A percentile compares a stretch with the other conserved stretches of the same genome.
Evolutionary conservation across 2,888 invertebrate genomes (phyloP).

Genomic region (Acronicta aceris): DNA sequence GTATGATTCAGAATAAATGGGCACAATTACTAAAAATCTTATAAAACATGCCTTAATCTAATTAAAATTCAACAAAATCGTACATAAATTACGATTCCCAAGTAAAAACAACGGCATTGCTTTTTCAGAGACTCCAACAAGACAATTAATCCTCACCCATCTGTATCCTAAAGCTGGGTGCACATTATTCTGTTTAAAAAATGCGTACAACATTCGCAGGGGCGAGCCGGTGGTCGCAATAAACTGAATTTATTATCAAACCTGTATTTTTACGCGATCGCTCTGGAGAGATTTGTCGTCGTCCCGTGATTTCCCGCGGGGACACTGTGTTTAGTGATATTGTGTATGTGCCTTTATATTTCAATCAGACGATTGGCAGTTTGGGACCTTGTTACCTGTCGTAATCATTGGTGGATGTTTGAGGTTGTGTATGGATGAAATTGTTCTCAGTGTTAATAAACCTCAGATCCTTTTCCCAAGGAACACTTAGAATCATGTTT

Average conservation of each 20-base stretch:
- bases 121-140: constrained; percentile 30
- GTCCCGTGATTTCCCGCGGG: constrained; percentile 77
- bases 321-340: constrained; percentile 71
- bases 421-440: constrained; percentile 13
- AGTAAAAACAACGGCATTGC: constrained; percentile 34
- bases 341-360: constrained; percentile 72
- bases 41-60: constrained; percentile 21
- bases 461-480: too few relatives aligned
- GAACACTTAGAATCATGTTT: background rate
- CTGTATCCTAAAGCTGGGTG: constrained; percentile 54
- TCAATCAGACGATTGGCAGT: constrained; percentile 64
- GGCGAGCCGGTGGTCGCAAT: constrained; percentile 68
- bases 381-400: constrained; percentile 48
- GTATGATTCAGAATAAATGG: too few relatives aligned
- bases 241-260: constrained; percentile 75
- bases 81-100: constrained; percentile 43
- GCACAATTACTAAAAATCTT: constrained; percentile 8
- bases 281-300: constrained; percentile 74
- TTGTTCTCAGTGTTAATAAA: background rate
- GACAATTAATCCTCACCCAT: constrained; percentile 57
- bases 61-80: constrained; percentile 44
- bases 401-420: constrained; percentile 27
- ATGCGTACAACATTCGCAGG: constrained; percentile 33
- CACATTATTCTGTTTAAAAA: constrained; percentile 58
- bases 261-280: constrained; percentile 72